These are phyloP conservation scores for Dendropsophus ebraccatus DNA, from an alignment of 2,113 vertebrate genomes.

Conservation along the genomic window DNA sequence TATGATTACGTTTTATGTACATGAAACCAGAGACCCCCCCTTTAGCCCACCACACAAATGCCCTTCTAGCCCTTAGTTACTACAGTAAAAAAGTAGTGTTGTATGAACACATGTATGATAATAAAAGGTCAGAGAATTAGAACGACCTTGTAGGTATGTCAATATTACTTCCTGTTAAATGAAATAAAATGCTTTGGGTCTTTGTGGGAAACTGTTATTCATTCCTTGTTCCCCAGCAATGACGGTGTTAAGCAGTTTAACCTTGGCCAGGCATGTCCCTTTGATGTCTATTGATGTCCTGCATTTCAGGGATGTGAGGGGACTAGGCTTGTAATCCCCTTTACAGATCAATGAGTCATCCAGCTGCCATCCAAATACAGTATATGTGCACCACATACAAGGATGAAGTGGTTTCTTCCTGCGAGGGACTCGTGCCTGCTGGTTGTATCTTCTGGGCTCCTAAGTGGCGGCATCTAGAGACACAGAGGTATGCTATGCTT, in stretches of 20 bases:
- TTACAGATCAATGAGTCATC: slow-evolving; percentile 71
- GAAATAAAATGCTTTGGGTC: slow-evolving; percentile 15
- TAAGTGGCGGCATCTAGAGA: slow-evolving; percentile 32
- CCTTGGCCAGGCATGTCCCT: background rate
- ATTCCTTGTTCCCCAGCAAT: slow-evolving; percentile 48
- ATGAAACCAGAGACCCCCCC: no score
- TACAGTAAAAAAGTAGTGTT: no score
- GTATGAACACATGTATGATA: background rate
- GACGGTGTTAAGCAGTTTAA: slow-evolving; percentile 19
- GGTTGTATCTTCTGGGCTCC: slow-evolving; percentile 58
- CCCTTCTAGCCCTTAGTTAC: no score
- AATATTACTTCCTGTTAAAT: slow-evolving; percentile 30
- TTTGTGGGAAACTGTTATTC: slow-evolving; percentile 31
- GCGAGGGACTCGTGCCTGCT: slow-evolving; percentile 61
- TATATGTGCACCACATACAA: slow-evolving; percentile 70
- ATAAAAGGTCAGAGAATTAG: background rate
- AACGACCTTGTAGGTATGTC: slow-evolving; percentile 17
- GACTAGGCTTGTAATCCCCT: slow-evolving; percentile 68
- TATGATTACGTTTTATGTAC: no score
- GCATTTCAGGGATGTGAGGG: slow-evolving; percentile 53
- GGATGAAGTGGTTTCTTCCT: slow-evolving; percentile 66
- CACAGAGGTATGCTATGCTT: slow-evolving; percentile 28
- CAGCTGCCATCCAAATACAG: slow-evolving; percentile 67
- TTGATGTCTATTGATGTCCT: slow-evolving; percentile 32
- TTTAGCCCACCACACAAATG: no score